These are phyloP conservation scores for Trachelus tabidus DNA, from an alignment of 2,888 invertebrate species.

Conservation along the genomic window DNA sequence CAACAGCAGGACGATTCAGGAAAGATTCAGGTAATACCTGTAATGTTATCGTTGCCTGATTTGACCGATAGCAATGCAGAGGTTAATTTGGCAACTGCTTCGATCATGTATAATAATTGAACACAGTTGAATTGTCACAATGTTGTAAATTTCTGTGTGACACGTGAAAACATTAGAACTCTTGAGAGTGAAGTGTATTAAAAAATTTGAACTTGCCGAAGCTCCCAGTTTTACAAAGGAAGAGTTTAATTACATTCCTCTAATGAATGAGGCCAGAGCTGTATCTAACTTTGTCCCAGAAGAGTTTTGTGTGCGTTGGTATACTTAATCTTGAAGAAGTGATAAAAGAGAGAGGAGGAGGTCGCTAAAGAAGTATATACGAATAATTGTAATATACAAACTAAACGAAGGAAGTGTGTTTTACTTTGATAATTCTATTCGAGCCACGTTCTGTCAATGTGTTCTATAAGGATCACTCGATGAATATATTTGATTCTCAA, in stretches of 20 bases:
- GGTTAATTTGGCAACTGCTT: conserved; percentile 58
- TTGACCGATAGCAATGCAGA: conserved; percentile 55
- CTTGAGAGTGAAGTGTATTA: not conserved
- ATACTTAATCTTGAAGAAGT: not conserved
- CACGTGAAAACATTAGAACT: not conserved
- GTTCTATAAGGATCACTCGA: not conserved
- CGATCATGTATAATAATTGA: conserved; percentile 62
- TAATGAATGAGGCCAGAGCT: not conserved
- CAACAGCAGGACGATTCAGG: conserved; percentile 56
- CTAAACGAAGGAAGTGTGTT: not conserved
- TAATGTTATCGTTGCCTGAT: conserved; percentile 60
- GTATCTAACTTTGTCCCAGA: not conserved
- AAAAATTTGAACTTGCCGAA: not conserved
- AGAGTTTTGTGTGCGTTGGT: not conserved
- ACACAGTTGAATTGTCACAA: not conserved
- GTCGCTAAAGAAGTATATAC: not conserved
- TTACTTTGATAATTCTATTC: not conserved
- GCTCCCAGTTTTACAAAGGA: not conserved
- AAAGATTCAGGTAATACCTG: conserved; percentile 61
- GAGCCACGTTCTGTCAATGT: not conserved
- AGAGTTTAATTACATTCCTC: not conserved
- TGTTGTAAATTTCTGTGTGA: not conserved
- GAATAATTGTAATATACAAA: not conserved
- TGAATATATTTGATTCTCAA: not conserved
- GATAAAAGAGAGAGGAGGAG: not conserved